A percentile compares a stretch with the other conserved stretches of the same genome.
Conservation (phyloP, 2,888 invertebrate species). For the Azorinus chamasolen region DNA sequence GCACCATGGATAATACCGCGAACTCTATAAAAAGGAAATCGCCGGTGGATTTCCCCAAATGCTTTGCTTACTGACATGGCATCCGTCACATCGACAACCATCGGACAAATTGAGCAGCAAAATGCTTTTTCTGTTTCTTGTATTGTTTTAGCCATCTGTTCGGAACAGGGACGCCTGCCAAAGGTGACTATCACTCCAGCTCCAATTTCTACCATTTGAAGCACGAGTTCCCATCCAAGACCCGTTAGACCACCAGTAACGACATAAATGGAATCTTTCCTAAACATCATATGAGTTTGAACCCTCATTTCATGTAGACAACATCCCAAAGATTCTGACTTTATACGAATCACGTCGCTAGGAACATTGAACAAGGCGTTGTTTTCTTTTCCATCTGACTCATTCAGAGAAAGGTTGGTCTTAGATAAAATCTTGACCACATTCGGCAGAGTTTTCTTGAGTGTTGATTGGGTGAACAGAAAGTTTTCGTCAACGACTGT, state of each 20-base stretch:
- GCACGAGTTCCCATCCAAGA: constrained; percentile 69
- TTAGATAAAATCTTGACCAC: no score
- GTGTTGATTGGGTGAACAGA: no score
- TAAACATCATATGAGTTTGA: constrained; percentile 8
- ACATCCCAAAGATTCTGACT: no score
- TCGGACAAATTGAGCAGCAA: constrained; percentile 49
- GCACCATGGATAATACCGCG: constrained; percentile 72
- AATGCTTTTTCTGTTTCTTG: constrained; percentile 26
- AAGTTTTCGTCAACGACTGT: no score
- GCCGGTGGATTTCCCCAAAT: constrained; percentile 4
- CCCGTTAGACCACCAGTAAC: constrained; percentile 74
- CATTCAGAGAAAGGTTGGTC: no score
- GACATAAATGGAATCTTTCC: constrained; percentile 53
- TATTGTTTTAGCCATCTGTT: constrained; percentile 42
- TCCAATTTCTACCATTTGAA: constrained; percentile 65
- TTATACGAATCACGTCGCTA: no score
- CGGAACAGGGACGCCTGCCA: constrained; percentile 42
- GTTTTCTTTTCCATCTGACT: no score
- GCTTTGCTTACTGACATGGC: constrained; percentile 45
- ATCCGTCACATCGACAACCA: constrained; percentile 68
- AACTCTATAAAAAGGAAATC: constrained; percentile 20
- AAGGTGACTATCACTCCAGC: constrained; percentile 67
- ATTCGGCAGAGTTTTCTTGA: no score
- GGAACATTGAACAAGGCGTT: no score
- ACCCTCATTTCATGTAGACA: not conserved